Evolutionary conservation across 2,797 vertebrate genomes (phyloP), one percentile per base, ranked within the genome.

Genomic region (Malacoctenus gilli): DNA sequence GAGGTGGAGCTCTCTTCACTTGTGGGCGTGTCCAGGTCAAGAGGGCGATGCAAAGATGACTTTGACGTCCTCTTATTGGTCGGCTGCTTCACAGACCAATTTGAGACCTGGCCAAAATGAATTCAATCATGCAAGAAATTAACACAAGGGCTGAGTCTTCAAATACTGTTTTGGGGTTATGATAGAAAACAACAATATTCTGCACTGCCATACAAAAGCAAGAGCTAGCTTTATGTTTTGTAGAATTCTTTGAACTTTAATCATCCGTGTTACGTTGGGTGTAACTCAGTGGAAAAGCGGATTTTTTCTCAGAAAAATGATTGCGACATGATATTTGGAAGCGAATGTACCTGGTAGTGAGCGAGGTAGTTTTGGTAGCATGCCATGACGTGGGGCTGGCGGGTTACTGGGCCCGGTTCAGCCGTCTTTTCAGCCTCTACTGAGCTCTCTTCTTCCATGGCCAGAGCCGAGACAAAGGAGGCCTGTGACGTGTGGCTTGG

Each of bases 11-110:
- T 96, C 83, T 99, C 97, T 82, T 98, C 97, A n/a, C 95, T 97
- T 0, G 95, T 96, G 18, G 97, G 97, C 0, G 95, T 99, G 77
- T 99, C 97, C 18, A 99, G 89, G 52, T 99, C 97, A 39, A 99
- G 87, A 13, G 97, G 97, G 0, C 97, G 95, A 75, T 99, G 97
- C 30, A 99, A 75, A 0, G 97, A 99, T 30, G 97, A 99, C 68
- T 99, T 99, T 5, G 97, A 99, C 9, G 96, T 98, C 77, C 97
- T 95, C 87, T 99, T 99, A 83, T 97, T 96, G 77, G 95, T 92
- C 8, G 97, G 96, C 63, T 98, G 97, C 78, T 97, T 98, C 39
- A 95, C 92, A 1, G 95, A 92, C 97, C 97, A 99, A 70, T 98
- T 98, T 59, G 93, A 91, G 31, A 98, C 97, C 86, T 98, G 92